Evolutionary conservation across 2,888 invertebrate genomes (phyloP).

Genomic region (Acleris cristana): DNA sequence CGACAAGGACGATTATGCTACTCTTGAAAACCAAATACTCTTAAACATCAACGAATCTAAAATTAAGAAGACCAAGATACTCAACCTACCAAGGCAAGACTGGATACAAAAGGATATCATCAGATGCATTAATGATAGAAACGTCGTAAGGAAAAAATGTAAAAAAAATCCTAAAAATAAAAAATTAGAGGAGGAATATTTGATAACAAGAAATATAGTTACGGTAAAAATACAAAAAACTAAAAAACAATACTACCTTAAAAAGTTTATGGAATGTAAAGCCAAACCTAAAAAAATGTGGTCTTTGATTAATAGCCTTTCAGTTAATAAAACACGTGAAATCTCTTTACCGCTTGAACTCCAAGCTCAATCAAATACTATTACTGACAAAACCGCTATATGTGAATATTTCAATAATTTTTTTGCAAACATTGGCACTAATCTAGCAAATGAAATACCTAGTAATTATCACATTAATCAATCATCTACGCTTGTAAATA

Average conservation of each 20-base stretch:
- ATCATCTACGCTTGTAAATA: neutral
- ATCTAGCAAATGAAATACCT: slow-evolving; percentile 5
- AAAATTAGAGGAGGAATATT: neutral
- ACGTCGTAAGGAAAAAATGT: slow-evolving; percentile 37
- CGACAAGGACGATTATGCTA: neutral
- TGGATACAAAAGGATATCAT: slow-evolving; percentile 44
- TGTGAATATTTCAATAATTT: slow-evolving; percentile 7
- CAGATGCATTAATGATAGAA: slow-evolving; percentile 39
- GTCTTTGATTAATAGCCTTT: slow-evolving; percentile 2
- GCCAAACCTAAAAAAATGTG: slow-evolving; percentile 7
- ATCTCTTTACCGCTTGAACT: no score
- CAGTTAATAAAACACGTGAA: slow-evolving; percentile 1
- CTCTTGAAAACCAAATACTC: neutral
- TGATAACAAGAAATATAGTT: neutral
- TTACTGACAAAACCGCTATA: neutral
- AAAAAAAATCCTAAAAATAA: slow-evolving; percentile 28
- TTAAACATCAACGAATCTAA: slow-evolving; percentile 11
- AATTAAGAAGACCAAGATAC: slow-evolving; percentile 39
- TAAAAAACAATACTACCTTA: neutral
- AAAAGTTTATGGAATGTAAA: neutral
- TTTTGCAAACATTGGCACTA: slow-evolving; percentile 9
- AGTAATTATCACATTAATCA: neutral
- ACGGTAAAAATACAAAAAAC: slow-evolving; percentile 1
- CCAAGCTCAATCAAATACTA: neutral
- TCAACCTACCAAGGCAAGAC: slow-evolving; percentile 39